Base-by-base conservation (phyloP, 2,888 invertebrate species). In the Esperia sulphurella region DNA sequence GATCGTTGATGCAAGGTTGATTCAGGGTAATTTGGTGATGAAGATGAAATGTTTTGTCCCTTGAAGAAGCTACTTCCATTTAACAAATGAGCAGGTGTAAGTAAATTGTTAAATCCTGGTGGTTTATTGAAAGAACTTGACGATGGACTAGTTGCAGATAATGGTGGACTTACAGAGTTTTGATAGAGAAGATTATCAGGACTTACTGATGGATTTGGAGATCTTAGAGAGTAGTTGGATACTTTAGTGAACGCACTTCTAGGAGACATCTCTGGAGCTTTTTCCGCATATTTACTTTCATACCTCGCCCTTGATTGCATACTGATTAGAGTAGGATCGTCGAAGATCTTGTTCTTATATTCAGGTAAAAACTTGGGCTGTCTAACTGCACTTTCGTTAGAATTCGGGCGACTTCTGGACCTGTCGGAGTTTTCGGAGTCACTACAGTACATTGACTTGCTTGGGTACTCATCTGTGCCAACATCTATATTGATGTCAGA, bases 241-340 rank as follows among this genome's bases (percentile, higher is more conserved):
- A 96, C 96, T 90, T 96, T 96, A 0, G 96, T 96, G 67, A 96
- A 96, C 7, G 96, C 96, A 83, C 96, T 96, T 65, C 93, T 93
- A 0, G 92, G 92, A 0, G 91, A 91, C 55, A 91, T 75, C 5
- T 92, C 90, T 0, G 86, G 69, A 3, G 75, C 68, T 43, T 87
- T 90, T 35, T 91, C 91, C 40, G 71, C 61, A 52, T 77, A 87
- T 48, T 85, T 73, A 42, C 78, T 83, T 52, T 91, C 90, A 53
- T 90, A 91, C 59, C 87, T 84, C 0, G 90, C 85, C 62, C 91
- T 84, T 13, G 90, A 76, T 58, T 91, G 91, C 79, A 88, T 86
- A 46, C 81, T 89, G 4, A 90, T 90, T 30, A 90, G 60, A 7
- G 85, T 87, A 0, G 92, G 92, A 53, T 93, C 92, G 50, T 92